Base-by-base conservation (phyloP, 2,113 vertebrate species). In the Gobiocypris rarus region DNA sequence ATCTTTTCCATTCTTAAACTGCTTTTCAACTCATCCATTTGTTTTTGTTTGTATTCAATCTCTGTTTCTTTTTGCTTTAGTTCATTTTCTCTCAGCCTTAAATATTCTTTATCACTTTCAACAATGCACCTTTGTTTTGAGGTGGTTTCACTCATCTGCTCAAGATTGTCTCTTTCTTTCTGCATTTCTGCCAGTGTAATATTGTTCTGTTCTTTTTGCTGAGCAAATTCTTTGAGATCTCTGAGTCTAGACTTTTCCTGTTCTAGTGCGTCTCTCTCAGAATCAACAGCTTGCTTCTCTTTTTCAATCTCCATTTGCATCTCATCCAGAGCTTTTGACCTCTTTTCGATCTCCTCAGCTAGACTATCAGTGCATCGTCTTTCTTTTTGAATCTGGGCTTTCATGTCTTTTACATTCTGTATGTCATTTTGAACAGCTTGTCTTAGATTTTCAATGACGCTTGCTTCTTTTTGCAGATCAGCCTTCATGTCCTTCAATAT, bases 241-340 rank as follows among this genome's bases (percentile, higher is more conserved):
- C 75, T 69, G 22, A 31, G 84, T 13, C 79, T 75, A 34, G 71
- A 75, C 45, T 75, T 82, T 69, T 15, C 45, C 80, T 84, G 84
- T 86, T 84, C 86, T 87, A 38, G 5, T 65, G 70, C 26, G 65
- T 61, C 70, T 82, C 86, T 90, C 26, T 75, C 77, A 78, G 89
- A 89, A 3, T 45, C 24, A 28, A 88, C 17, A 0, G 86, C 59
- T 11, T 34, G 90, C 48, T 48, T 83, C 45, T 76, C 43, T 28
- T 76, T 83, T 17, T 76, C 41, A 76, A 76, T 14, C 31, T 83
- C 58, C n/a, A 24, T 61, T 50, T 10, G 38, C 4, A 83, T 63
- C 45, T 83, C 82, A 83, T 45, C 28, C 17, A 80, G 26, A 9
- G 43, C 24, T 80, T 48, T 65, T 17, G 54, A 41, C 61, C 52